These are phyloP conservation scores for Furnarius figulus DNA, from an alignment of 2,113 vertebrate genomes.

Conservation along the genomic window DNA sequence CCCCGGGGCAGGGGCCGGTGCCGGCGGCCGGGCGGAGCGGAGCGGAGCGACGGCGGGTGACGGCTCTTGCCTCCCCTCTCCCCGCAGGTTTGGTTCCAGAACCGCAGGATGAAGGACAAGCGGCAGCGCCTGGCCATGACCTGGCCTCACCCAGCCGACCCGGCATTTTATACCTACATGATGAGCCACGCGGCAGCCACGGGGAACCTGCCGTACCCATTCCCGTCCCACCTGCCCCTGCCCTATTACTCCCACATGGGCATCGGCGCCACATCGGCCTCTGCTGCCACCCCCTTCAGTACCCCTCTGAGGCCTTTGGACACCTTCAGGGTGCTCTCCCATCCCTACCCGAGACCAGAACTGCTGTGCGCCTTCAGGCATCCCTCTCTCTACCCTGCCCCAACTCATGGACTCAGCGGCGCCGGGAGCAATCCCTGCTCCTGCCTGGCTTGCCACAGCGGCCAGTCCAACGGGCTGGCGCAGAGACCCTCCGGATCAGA, in stretches of 20 bases:
- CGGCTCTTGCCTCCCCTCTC: neutral
- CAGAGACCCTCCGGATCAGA: slow-evolving; percentile 87
- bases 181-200: slow-evolving; percentile 98
- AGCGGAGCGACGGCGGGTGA: neutral
- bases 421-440: slow-evolving; percentile 88
- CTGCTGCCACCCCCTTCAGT: slow-evolving; percentile 84
- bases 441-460: slow-evolving; percentile 91
- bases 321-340: slow-evolving; percentile 93
- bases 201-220: slow-evolving; percentile 93
- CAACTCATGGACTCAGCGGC: slow-evolving; percentile 86
- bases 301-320: slow-evolving; percentile 91
- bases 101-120: slow-evolving; percentile 99
- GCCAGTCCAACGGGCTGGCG: slow-evolving; percentile 82
- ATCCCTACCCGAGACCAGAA: slow-evolving; percentile 94
- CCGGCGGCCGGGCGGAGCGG: neutral
- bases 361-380: slow-evolving; percentile 96
- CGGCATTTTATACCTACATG: slow-evolving; percentile 99
- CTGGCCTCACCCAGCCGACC: slow-evolving; percentile 97
- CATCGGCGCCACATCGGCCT: slow-evolving; percentile 82
- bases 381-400: slow-evolving; percentile 88
- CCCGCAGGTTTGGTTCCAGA: slow-evolving; percentile 97
- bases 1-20: neutral
- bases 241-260: slow-evolving; percentile 96
- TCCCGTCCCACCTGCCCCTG: slow-evolving; percentile 94
- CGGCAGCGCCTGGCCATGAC: slow-evolving; percentile 96